Percentiles rank a stretch among this genome's conserved stretches.
phyloP scores from a whole-genome alignment of 2,797 vertebrate genomes.

The Choloepus didactylus region DNA sequence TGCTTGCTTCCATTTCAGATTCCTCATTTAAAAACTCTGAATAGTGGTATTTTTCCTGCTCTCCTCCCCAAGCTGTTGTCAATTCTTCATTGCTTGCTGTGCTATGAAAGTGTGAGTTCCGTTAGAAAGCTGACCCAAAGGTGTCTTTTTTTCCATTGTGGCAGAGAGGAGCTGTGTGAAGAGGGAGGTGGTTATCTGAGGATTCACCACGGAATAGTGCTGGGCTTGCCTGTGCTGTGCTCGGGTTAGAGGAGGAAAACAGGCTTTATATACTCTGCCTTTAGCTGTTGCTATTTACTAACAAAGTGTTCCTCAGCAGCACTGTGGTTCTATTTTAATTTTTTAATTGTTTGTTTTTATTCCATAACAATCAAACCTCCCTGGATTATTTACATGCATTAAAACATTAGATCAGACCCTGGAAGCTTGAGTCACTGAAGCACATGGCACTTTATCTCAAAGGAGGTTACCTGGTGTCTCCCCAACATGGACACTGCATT shows the following conservation, averaged over 20 bases:
- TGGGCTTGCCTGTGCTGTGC: not conserved
- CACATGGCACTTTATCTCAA: not conserved
- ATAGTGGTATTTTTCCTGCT: not conserved
- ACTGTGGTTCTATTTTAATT: conserved; percentile 62
- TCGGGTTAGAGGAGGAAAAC: not conserved
- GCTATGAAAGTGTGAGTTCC: not conserved
- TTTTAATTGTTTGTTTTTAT: conserved; percentile 71
- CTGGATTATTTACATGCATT: not conserved
- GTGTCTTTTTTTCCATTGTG: conserved; percentile 48
- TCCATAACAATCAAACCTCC: conserved; percentile 25
- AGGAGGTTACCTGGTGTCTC: not conserved
- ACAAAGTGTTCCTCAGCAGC: conserved; percentile 26
- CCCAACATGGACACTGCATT: not conserved
- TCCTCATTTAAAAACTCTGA: not conserved
- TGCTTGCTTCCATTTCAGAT: not conserved
- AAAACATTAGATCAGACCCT: conserved; percentile 4
- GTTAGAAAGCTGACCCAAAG: conserved; percentile 43
- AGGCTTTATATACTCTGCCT: conserved; percentile 6
- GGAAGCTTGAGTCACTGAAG: not conserved
- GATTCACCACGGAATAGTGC: not conserved
- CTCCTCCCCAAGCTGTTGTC: not conserved
- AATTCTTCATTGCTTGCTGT: not conserved
- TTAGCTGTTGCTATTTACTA: conserved; percentile 43
- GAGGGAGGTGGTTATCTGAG: not conserved
- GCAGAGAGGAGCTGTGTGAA: not conserved